These are phyloP conservation scores for Tiphia femorata DNA, from an alignment of 2,888 invertebrate genomes.

Conservation along the genomic window DNA sequence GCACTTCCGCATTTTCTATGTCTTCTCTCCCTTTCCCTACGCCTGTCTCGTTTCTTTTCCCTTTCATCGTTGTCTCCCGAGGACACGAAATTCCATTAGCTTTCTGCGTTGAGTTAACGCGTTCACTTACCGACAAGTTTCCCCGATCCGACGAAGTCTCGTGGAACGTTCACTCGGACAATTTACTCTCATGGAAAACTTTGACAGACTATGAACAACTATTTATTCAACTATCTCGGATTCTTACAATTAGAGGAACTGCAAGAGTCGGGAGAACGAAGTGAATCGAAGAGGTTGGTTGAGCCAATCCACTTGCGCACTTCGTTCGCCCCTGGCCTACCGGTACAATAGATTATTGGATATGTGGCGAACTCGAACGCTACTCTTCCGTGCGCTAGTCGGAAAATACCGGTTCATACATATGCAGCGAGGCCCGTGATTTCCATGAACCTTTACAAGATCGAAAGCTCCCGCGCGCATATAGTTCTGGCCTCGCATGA, in stretches of 20 bases:
- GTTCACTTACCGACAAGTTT: no score
- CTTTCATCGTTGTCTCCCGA: background rate
- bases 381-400: constrained; percentile 33
- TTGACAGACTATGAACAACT: no score
- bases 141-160: no score
- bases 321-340: background rate
- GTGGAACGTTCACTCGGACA: no score
- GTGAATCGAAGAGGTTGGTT: background rate
- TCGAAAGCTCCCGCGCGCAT: constrained; percentile 30
- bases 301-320: background rate
- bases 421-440: constrained; percentile 37
- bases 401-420: constrained; percentile 40
- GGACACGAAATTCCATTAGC: no score
- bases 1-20: constrained; percentile 34
- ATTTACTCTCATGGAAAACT: no score
- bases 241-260: no score
- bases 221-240: no score
- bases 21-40: background rate
- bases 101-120: no score
- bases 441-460: constrained; percentile 41
- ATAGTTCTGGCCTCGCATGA: constrained; percentile 36
- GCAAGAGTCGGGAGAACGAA: background rate
- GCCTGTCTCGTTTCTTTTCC: background rate
- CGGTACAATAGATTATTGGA: constrained; percentile 31
- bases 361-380: constrained; percentile 30